Evolutionary conservation across 2,888 invertebrate species (phyloP), one percentile per base, ranked within the genome.

Genomic region (Parnassius orleans): DNA sequence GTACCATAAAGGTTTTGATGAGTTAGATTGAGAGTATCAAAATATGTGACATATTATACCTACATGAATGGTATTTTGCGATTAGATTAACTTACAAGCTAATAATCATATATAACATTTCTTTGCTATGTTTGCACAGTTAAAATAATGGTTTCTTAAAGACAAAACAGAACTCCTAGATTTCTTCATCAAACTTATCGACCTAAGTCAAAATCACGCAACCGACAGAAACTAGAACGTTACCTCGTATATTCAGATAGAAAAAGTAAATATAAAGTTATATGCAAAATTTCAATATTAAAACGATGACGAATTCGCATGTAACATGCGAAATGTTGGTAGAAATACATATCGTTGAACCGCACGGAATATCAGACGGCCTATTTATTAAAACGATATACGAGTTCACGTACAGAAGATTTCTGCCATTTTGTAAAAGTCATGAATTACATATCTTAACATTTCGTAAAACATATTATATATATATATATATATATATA

Each of bases 351-450:
- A 53, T 44, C 15, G 51, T 55, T 41, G 19, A 10, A 51, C 9
- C 51, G 33, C 55, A 59, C 63, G 58, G 46, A 59, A 63, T 54
- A 52, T 44, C 44, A 55, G 44, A 24, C 58, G 63, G 53, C 57
- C 57, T 62, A 62, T 63, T 58, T 63, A 63, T 59, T 58, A 63
- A 59, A 59, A 58, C 54, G 57, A 48, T 44, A 19, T 54, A 57
- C 19, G 53, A 57, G 44, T 61, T 47, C 62, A 63, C 62, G 57
- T 63, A 63, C 44, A 10, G n/a, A 58, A 63, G 53, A 63, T 63
- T 57, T 52, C 53, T 14, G n/a, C 33, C 46, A n/a, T 63, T 33
- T 33, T 58, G 58, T 58, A 58, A 63, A 56, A 50, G 43, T 33
- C 33, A 7, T 33, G 33, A 33, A 33, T 3, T 3, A 24, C 2